Percentiles rank a stretch among this genome's conserved stretches.
phyloP scores from a whole-genome alignment of 2,113 vertebrate species.

The Polyodon spathula region DNA sequence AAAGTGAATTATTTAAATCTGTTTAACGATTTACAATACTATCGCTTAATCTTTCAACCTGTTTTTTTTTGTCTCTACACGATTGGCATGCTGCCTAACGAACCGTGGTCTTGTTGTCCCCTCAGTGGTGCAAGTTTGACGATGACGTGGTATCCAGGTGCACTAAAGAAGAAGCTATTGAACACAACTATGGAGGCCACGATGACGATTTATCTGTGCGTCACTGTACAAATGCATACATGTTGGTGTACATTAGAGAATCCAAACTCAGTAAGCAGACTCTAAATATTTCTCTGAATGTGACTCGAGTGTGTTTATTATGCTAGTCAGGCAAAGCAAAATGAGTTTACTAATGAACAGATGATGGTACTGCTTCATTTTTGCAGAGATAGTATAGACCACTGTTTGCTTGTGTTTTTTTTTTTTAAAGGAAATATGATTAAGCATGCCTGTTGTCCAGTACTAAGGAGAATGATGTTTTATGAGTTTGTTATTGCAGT shows the following conservation, averaged over 20 bases:
- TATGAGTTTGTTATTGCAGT: not conserved
- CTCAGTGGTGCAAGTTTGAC: constrained; percentile 96
- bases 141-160: constrained; percentile 94
- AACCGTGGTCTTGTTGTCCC: not conserved
- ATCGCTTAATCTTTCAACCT: not conserved
- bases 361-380: too few relatives aligned
- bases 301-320: too few relatives aligned
- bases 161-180: constrained; percentile 96
- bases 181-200: constrained; percentile 95
- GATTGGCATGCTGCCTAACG: constrained; percentile 10
- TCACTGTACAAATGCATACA: constrained; percentile 96
- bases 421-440: too few relatives aligned
- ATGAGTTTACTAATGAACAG: too few relatives aligned
- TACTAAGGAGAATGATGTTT: too few relatives aligned
- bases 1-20: too few relatives aligned
- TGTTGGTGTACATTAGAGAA: constrained; percentile 97
- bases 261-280: constrained; percentile 83
- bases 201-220: constrained; percentile 93
- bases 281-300: not conserved
- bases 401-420: too few relatives aligned
- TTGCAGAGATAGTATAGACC: too few relatives aligned
- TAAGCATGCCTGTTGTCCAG: too few relatives aligned
- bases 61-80: constrained; percentile 4
- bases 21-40: too few relatives aligned
- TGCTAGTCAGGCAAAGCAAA: too few relatives aligned